These are phyloP conservation scores for Cetonia aurata DNA, from an alignment of 2,888 invertebrate genomes.

Conservation along the genomic window DNA sequence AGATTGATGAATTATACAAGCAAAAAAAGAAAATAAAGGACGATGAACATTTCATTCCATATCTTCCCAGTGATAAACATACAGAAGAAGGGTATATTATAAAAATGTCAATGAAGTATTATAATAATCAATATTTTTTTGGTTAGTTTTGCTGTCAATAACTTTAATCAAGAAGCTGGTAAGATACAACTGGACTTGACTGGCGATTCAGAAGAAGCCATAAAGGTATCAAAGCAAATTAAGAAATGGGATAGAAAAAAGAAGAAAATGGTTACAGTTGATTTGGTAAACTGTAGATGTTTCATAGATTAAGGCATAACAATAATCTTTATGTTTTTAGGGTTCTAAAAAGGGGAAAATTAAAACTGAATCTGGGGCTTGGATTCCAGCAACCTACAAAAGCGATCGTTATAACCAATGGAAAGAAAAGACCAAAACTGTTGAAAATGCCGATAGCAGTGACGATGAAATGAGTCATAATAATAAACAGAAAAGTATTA, in stretches of 20 bases:
- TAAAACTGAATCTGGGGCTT: conserved; percentile 94
- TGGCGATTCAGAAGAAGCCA: conserved; percentile 81
- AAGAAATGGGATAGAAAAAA: conserved; percentile 95
- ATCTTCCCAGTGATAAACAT: conserved; percentile 85
- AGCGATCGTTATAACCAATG: conserved; percentile 90
- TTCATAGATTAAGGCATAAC: neutral
- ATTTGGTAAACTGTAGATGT: conserved; percentile 68
- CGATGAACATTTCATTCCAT: conserved; percentile 89
- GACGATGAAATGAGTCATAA: conserved; percentile 62
- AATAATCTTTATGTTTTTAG: conserved; percentile 57
- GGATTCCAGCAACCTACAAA: conserved; percentile 95
- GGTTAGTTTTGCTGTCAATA: conserved; percentile 79
- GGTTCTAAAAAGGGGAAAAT: conserved; percentile 80
- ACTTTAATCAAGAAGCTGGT: conserved; percentile 84
- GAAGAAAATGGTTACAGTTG: conserved; percentile 91
- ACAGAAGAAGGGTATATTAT: conserved; percentile 81
- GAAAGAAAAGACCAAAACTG: conserved; percentile 80
- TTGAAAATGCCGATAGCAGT: conserved; percentile 65
- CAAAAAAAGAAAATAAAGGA: conserved; percentile 73
- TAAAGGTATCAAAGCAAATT: conserved; percentile 72
- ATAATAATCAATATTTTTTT: conserved; percentile 25
- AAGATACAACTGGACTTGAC: conserved; percentile 86
- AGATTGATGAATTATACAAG: conserved; percentile 71
- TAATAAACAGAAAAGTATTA: conserved; percentile 44
- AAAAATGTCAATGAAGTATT: neutral